Conservation (phyloP, 1,140 invertebrate species). For the Microplitis mediator region DNA sequence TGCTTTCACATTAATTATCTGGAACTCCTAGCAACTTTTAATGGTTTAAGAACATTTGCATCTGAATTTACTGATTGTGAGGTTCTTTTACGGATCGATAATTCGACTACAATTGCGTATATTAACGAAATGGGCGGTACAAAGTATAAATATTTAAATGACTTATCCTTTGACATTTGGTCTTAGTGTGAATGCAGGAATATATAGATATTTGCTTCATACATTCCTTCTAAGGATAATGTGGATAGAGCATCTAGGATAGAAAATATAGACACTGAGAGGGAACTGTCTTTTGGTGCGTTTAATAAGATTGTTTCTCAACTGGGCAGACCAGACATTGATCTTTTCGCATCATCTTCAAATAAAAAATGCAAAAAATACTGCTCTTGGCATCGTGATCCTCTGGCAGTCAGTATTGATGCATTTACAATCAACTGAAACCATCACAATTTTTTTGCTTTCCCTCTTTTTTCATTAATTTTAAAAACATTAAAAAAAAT, state of each 20-base stretch:
- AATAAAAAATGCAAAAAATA: slow-evolving; percentile 5
- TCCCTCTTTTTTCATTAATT: slow-evolving; percentile 22
- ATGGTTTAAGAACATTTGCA: no score
- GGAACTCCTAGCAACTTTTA: neutral
- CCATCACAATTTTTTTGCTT: slow-evolving; percentile 9
- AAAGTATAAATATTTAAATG: neutral
- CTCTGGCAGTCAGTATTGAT: slow-evolving; percentile 10
- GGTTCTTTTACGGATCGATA: neutral
- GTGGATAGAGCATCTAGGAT: neutral
- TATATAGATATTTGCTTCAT: neutral
- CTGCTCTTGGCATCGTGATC: slow-evolving; percentile 18
- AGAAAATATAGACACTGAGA: neutral
- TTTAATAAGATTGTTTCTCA: neutral
- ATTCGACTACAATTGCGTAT: slow-evolving; percentile 4
- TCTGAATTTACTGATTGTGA: no score
- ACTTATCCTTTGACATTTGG: neutral
- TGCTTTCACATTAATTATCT: no score
- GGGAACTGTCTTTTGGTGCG: neutral
- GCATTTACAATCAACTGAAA: slow-evolving; percentile 17
- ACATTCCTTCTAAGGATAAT: neutral
- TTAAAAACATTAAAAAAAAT: slow-evolving; percentile 15
- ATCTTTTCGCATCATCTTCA: slow-evolving; percentile 7
- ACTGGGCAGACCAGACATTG: slow-evolving; percentile 1
- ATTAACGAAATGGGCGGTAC: slow-evolving; percentile 6
- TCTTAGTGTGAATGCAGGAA: neutral